These are phyloP conservation scores for Lerema accius DNA, from an alignment of 1,140 invertebrate genomes.

Conservation along the genomic window DNA sequence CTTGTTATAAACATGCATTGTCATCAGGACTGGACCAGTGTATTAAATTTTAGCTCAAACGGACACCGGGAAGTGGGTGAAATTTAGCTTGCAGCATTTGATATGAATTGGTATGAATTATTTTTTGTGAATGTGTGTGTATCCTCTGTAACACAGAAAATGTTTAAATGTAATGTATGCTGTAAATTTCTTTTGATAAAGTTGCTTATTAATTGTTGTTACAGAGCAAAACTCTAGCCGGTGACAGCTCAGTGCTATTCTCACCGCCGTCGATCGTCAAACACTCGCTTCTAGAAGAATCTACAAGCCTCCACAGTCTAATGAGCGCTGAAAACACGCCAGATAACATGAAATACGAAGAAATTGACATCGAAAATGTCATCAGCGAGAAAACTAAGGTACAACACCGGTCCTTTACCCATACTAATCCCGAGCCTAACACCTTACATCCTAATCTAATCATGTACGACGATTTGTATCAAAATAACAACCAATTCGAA, in stretches of 20 bases:
- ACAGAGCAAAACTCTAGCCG: slow-evolving; percentile 92
- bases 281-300: slow-evolving; percentile 83
- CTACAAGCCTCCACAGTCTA: slow-evolving; percentile 76
- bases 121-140: too few relatives aligned
- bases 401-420: slow-evolving; percentile 80
- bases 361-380: slow-evolving; percentile 66
- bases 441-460: slow-evolving; percentile 47
- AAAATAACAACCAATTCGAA: slow-evolving; percentile 39
- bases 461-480: slow-evolving; percentile 43
- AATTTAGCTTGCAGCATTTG: too few relatives aligned
- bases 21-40: too few relatives aligned
- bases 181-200: too few relatives aligned
- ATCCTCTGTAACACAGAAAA: too few relatives aligned
- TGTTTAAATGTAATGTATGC: too few relatives aligned
- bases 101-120: too few relatives aligned
- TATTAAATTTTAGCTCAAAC: too few relatives aligned
- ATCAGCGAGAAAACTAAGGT: slow-evolving; percentile 78
- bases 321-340: slow-evolving; percentile 77
- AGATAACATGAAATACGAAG: slow-evolving; percentile 60
- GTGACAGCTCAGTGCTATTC: slow-evolving; percentile 91
- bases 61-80: too few relatives aligned
- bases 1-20: too few relatives aligned
- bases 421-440: slow-evolving; percentile 73
- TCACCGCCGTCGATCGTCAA: slow-evolving; percentile 92
- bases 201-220: too few relatives aligned